These are phyloP conservation scores for Leptopilina drosophilae DNA, from an alignment of 2,888 invertebrate genomes.

Conservation along the genomic window DNA sequence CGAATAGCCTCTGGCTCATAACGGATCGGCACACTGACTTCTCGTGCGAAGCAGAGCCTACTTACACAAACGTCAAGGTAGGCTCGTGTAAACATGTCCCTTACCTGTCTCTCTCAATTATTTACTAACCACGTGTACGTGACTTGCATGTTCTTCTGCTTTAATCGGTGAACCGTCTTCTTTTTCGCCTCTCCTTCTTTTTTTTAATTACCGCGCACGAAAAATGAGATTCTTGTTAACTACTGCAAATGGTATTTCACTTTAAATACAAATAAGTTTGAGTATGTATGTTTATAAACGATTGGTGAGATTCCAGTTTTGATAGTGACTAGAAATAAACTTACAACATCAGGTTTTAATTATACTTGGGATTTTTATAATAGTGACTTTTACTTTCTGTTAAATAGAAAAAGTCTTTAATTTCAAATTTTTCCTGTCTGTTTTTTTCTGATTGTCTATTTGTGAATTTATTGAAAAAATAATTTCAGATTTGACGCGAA, in stretches of 20 bases:
- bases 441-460: too few relatives aligned
- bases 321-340: not conserved
- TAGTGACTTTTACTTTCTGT: too few relatives aligned
- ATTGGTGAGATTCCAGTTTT: not conserved
- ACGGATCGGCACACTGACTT: conserved; percentile 74
- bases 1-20: conserved; percentile 72
- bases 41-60: conserved; percentile 57
- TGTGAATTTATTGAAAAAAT: too few relatives aligned
- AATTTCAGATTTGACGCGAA: too few relatives aligned
- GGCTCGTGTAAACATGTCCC: conserved; percentile 37
- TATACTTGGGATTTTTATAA: too few relatives aligned
- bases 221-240: conserved; percentile 3
- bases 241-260: not conserved
- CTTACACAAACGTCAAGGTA: conserved; percentile 52
- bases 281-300: not conserved
- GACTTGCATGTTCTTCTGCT: not conserved
- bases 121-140: conserved; percentile 36
- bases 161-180: not conserved
- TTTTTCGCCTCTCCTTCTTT: not conserved
- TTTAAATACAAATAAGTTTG: not conserved
- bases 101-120: conserved; percentile 25
- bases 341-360: not conserved
- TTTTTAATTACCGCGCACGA: not conserved
- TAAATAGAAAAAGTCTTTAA: too few relatives aligned
- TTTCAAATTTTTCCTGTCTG: too few relatives aligned